A percentile compares a stretch with the other conserved stretches of the same genome.
Conservation (phyloP, 1,140 invertebrate genomes). For the Drosophila sucinea region DNA sequence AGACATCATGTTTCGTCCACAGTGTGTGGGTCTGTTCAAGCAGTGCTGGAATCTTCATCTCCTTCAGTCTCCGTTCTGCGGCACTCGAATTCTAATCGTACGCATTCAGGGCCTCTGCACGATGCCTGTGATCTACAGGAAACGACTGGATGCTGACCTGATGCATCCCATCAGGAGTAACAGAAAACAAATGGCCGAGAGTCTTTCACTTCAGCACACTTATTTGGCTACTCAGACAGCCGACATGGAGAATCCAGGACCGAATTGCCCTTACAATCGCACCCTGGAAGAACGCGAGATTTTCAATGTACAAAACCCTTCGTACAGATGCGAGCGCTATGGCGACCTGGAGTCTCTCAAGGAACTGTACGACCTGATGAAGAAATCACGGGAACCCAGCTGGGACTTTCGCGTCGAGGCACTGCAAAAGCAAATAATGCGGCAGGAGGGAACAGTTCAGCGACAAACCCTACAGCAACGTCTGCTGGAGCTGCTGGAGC, state of each 20-base stretch:
- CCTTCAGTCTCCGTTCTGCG: slow-evolving; percentile 45
- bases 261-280: slow-evolving; percentile 61
- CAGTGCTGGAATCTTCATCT: slow-evolving; percentile 40
- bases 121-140: slow-evolving; percentile 21
- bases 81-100: slow-evolving; percentile 34
- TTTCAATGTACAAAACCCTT: slow-evolving; percentile 53
- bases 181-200: slow-evolving; percentile 13
- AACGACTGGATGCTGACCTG: slow-evolving; percentile 36
- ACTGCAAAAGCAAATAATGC: slow-evolving; percentile 43
- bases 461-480: slow-evolving; percentile 43
- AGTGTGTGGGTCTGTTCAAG: slow-evolving; percentile 44
- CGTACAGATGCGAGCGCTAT: slow-evolving; percentile 56
- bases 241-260: background rate
- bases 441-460: slow-evolving; percentile 16
- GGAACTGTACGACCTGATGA: slow-evolving; percentile 49
- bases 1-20: slow-evolving; percentile 52
- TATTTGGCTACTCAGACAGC: slow-evolving; percentile 45
- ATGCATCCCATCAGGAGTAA: slow-evolving; percentile 39
- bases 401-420: slow-evolving; percentile 58
- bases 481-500: slow-evolving; percentile 31
- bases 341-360: slow-evolving; percentile 66
- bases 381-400: slow-evolving; percentile 64
- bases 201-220: slow-evolving; percentile 41
- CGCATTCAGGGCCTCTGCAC: slow-evolving; percentile 51
- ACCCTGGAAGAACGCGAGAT: slow-evolving; percentile 63